phyloP scores from a whole-genome alignment of 2,113 vertebrate species.

The Lepus europaeus region DNA sequence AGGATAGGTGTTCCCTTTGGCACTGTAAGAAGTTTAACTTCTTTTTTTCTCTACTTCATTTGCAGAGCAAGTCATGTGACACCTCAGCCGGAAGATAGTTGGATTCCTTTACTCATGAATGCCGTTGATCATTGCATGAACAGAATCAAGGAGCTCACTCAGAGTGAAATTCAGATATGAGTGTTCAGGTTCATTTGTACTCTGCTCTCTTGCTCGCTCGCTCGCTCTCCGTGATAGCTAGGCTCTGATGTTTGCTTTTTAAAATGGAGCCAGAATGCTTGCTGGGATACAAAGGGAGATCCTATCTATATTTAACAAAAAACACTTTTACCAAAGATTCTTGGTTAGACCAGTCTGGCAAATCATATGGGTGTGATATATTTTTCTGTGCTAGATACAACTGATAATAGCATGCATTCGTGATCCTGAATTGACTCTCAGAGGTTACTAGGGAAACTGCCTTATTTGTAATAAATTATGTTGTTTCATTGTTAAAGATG shows the following conservation, averaged over 20 bases:
- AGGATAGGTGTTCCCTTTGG: neutral
- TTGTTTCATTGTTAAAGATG: conserved; percentile 62
- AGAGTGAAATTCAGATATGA: conserved; percentile 86
- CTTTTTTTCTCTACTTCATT: conserved; percentile 26
- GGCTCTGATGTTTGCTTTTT: conserved; percentile 66
- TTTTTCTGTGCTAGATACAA: conserved; percentile 66
- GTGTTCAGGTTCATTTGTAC: conserved; percentile 12
- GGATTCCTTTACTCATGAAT: conserved; percentile 93
- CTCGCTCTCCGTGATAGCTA: conserved; percentile 7
- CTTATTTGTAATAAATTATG: conserved; percentile 61
- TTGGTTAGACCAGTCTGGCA: conserved; percentile 12
- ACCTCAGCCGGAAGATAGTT: conserved; percentile 91
- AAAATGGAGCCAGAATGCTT: conserved; percentile 44
- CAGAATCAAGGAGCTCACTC: conserved; percentile 91
- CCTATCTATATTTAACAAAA: conserved; percentile 3
- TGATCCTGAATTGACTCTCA: conserved; percentile 19
- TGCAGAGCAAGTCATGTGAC: conserved; percentile 93
- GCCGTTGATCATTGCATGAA: conserved; percentile 95
- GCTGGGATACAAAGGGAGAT: conserved; percentile 27
- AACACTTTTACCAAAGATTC: conserved; percentile 2
- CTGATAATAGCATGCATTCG: conserved; percentile 55
- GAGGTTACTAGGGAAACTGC: conserved; percentile 55
- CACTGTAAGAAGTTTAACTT: conserved; percentile 70
- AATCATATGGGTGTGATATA: neutral
- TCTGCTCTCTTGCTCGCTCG: neutral